Evolutionary conservation across 2,797 vertebrate genomes (phyloP).

Genomic region (Tangara arthus): DNA sequence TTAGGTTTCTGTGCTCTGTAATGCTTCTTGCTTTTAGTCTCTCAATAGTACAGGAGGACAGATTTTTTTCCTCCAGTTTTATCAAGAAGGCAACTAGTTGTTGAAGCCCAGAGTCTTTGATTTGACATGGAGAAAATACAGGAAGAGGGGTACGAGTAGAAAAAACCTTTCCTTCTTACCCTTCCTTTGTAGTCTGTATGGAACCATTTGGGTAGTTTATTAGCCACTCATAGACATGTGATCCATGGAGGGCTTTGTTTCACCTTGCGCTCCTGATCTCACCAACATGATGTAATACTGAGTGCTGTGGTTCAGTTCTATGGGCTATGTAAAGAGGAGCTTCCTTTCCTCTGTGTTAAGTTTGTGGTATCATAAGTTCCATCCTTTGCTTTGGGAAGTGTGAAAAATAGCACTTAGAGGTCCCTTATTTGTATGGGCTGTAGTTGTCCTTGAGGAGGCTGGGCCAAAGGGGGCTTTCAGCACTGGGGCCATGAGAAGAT

Average conservation of each 20-base stretch:
- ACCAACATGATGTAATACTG: neutral
- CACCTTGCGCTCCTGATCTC: neutral
- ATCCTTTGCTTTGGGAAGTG: neutral
- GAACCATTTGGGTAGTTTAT: neutral
- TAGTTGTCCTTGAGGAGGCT: neutral
- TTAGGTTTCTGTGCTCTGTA: neutral
- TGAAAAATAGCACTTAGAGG: neutral
- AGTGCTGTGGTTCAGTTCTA: neutral
- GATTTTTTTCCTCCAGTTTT: neutral
- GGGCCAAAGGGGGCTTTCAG: neutral
- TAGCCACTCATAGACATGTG: neutral
- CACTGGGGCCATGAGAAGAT: neutral
- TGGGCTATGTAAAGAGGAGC: neutral
- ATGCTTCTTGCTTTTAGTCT: neutral
- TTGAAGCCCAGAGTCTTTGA: neutral
- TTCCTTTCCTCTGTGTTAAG: neutral
- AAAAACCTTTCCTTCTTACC: neutral
- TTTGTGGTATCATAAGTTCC: neutral
- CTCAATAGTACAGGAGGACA: neutral
- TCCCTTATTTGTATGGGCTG: neutral
- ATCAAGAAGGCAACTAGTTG: neutral
- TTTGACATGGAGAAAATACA: neutral
- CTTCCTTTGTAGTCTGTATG: neutral
- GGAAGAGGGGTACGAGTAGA: neutral
- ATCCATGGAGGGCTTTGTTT: neutral